Percentiles rank a stretch among this genome's conserved stretches.
These are phyloP conservation scores for Ophioninae sp. DNA, from an alignment of 2,888 invertebrate genomes.

Conservation along the genomic window DNA sequence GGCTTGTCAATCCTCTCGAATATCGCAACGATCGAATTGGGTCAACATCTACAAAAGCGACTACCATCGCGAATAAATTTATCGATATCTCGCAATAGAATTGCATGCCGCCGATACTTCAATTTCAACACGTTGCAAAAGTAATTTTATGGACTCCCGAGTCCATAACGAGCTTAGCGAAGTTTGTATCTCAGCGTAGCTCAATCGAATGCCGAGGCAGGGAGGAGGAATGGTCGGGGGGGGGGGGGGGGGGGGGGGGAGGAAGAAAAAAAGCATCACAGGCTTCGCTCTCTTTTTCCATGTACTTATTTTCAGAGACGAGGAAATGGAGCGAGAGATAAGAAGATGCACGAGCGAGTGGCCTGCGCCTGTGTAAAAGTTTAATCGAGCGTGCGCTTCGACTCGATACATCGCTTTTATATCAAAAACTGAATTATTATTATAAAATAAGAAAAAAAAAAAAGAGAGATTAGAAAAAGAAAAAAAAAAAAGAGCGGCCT, in stretches of 20 bases:
- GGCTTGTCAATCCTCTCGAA: background rate
- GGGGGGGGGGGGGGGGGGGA: background rate
- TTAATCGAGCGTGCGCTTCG: constrained; percentile 17
- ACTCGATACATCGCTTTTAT: constrained; percentile 12
- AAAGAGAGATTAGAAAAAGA: background rate
- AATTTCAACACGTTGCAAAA: background rate
- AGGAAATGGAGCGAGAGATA: constrained; percentile 51
- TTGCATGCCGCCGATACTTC: background rate
- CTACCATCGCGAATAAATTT: background rate
- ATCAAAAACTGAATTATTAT: constrained; percentile 3
- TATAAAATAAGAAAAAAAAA: background rate
- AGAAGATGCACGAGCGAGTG: constrained; percentile 48
- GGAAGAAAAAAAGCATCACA: constrained; percentile 12
- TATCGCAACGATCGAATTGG: background rate
- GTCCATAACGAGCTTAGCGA: background rate
- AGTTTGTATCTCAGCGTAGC: background rate
- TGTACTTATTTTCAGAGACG: constrained; percentile 33
- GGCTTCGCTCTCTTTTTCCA: constrained; percentile 4
- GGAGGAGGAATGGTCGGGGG: background rate
- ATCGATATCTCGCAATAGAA: background rate
- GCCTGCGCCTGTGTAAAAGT: constrained; percentile 16
- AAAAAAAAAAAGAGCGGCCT: too few relatives aligned
- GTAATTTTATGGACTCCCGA: background rate
- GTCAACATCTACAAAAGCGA: background rate
- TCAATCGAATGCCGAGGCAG: constrained; percentile 10